phyloP scores from a whole-genome alignment of 1,140 invertebrate genomes.

The Ceratosolen solmsi region DNA sequence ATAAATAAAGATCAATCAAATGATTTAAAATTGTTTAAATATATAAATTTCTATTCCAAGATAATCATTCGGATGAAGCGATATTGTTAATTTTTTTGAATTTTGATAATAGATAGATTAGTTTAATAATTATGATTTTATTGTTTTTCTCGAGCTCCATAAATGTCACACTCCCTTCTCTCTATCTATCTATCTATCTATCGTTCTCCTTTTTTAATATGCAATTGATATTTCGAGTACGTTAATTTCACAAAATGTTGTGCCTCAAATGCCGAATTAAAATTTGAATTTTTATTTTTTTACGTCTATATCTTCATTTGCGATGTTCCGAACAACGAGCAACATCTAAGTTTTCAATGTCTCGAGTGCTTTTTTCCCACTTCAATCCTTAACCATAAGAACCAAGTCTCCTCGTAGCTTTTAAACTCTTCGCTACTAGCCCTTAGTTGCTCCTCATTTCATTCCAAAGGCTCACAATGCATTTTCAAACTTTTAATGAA shows the following conservation, averaged over 20 bases:
- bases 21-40: no score
- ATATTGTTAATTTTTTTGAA: neutral
- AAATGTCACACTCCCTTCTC: neutral
- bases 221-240: neutral
- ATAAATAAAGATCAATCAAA: no score
- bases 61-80: conserved; percentile 6
- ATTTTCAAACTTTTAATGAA: neutral
- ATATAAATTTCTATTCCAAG: neutral
- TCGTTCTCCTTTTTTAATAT: neutral
- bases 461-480: neutral
- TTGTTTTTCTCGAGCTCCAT: no score
- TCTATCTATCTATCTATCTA: neutral
- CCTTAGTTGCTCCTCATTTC: neutral
- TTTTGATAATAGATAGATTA: neutral
- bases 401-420: neutral
- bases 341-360: neutral
- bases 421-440: neutral
- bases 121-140: no score
- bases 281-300: no score
- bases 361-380: neutral
- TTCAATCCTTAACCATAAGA: neutral
- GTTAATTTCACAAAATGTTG: neutral
- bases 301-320: neutral
- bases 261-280: neutral
- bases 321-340: neutral